Evolutionary conservation across 2,113 vertebrate species (phyloP).

Genomic region (Lasiurus borealis): DNA sequence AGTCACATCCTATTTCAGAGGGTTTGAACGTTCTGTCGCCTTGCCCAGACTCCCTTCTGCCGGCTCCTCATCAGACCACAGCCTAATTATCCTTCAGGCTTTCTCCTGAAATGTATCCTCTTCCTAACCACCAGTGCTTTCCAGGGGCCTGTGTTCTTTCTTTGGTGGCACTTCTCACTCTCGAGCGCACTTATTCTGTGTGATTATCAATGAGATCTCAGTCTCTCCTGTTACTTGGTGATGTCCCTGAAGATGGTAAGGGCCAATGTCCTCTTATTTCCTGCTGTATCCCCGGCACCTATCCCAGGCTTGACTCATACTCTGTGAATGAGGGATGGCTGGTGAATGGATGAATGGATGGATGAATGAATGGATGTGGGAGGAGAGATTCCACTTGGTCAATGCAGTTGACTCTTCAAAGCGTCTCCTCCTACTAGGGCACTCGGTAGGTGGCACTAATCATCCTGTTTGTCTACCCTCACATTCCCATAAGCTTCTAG

Average conservation of each 20-base stretch:
- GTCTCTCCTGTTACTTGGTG: neutral
- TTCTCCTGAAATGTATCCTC: neutral
- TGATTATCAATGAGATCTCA: neutral
- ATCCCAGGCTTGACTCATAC: neutral
- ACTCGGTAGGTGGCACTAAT: neutral
- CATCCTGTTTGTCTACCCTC: neutral
- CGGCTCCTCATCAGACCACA: neutral
- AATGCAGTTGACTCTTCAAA: neutral
- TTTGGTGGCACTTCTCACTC: fast-evolving
- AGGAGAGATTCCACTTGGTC: neutral
- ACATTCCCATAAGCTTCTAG: neutral
- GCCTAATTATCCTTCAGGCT: neutral
- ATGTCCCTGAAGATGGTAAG: neutral
- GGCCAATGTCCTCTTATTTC: neutral
- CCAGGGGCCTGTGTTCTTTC: neutral
- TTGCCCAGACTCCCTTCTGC: neutral
- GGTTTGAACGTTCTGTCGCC: neutral
- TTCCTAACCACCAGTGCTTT: neutral
- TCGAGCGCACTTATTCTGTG: neutral
- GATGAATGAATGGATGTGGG: neutral
- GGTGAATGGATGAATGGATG: neutral
- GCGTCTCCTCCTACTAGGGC: neutral
- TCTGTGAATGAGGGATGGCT: neutral
- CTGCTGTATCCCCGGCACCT: neutral
- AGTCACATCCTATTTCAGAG: neutral